Conservation (phyloP, 2,113 vertebrate species). For the Pycnonotus jocosus region DNA sequence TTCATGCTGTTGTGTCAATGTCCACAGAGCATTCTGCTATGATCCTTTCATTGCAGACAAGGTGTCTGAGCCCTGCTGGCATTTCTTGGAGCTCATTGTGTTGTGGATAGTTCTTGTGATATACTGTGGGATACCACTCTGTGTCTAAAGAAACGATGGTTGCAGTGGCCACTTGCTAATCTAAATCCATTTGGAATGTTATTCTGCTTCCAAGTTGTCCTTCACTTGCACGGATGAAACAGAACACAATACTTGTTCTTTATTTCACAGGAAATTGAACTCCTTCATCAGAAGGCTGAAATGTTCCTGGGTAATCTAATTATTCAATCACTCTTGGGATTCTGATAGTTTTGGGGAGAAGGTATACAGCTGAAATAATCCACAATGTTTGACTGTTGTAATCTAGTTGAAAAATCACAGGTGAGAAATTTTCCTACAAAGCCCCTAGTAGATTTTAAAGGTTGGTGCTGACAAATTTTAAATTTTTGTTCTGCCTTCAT, state of each 20-base stretch:
- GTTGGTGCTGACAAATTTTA: background rate
- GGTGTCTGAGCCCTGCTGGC: slow-evolving; percentile 20
- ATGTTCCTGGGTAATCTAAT: background rate
- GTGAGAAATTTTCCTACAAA: background rate
- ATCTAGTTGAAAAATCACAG: background rate
- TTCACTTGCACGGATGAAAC: background rate
- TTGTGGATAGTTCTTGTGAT: background rate
- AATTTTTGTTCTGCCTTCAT: background rate
- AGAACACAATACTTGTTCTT: background rate
- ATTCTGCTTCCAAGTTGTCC: background rate
- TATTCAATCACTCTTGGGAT: background rate
- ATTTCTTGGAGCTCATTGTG: background rate
- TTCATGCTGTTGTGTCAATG: background rate
- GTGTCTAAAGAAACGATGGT: background rate
- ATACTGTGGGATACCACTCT: background rate
- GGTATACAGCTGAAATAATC: background rate
- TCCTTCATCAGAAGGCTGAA: background rate
- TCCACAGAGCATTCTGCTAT: background rate
- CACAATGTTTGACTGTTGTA: background rate
- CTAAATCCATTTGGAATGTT: background rate
- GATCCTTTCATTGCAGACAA: slow-evolving; percentile 10
- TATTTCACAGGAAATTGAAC: background rate
- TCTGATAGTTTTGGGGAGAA: background rate
- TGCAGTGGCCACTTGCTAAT: background rate
- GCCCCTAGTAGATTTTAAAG: background rate